Conservation (phyloP, 2,113 vertebrate species). For the Tenrec ecaudatus region DNA sequence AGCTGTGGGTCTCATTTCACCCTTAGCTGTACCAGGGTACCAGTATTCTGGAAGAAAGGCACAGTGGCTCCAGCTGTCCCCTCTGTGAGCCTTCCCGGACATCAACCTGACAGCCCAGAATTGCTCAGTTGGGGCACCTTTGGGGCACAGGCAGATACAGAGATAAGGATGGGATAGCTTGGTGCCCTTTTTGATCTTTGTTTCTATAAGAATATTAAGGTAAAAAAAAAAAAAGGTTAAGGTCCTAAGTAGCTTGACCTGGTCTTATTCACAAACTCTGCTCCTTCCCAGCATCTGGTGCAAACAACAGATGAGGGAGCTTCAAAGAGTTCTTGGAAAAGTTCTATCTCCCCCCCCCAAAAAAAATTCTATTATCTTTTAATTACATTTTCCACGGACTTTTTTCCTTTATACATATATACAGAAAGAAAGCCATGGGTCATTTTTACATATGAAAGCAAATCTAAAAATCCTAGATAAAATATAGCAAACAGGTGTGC, state of each 20-base stretch:
- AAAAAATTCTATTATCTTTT: too few species aligned
- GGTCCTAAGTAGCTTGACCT: background rate
- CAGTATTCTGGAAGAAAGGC: background rate
- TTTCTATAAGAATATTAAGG: background rate
- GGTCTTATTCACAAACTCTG: background rate
- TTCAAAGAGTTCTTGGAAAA: too few species aligned
- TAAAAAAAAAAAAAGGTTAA: background rate
- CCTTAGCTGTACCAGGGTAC: background rate
- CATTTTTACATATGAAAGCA: background rate
- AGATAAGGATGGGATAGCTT: background rate
- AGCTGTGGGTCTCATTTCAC: background rate
- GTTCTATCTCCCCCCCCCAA: too few species aligned
- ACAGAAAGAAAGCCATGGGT: background rate
- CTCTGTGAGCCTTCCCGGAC: background rate
- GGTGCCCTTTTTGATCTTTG: background rate
- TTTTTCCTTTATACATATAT: background rate
- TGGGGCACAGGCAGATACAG: background rate
- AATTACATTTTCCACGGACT: background rate
- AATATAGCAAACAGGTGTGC: constrained; percentile 13
- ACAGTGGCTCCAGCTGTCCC: background rate
- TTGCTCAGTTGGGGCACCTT: background rate
- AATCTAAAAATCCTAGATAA: constrained; percentile 27
- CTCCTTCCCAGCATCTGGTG: background rate
- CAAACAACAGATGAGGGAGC: background rate
- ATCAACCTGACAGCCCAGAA: background rate